phyloP scores from a whole-genome alignment of 1,140 invertebrate species.

The Zaprionus capensis region DNA sequence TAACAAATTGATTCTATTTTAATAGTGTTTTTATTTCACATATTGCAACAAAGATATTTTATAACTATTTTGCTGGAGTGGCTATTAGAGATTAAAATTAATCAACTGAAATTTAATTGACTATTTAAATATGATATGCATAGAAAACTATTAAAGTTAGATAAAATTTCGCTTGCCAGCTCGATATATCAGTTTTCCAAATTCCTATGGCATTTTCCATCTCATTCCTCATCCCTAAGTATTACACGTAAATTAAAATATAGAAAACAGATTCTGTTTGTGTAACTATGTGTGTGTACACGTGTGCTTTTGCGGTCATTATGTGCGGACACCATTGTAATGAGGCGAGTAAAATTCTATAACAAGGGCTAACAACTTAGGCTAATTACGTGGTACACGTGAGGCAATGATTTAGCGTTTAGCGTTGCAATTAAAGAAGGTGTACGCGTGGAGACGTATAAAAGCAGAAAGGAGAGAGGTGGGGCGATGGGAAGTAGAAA shows the following conservation, averaged over 20 bases:
- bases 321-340: slow-evolving; percentile 47
- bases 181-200: no score
- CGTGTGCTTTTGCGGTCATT: slow-evolving; percentile 14
- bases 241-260: neutral
- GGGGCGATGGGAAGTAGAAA: slow-evolving; percentile 9
- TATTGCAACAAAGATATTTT: neutral
- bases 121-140: neutral
- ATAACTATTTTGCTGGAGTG: neutral
- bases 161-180: no score
- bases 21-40: neutral
- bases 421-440: slow-evolving; percentile 73
- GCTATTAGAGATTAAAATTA: neutral
- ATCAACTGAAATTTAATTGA: neutral
- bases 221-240: neutral
- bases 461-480: neutral
- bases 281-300: neutral
- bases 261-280: neutral
- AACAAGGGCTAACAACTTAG: slow-evolving; percentile 78
- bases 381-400: slow-evolving; percentile 79
- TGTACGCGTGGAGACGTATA: slow-evolving; percentile 20
- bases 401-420: slow-evolving; percentile 80
- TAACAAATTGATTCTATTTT: neutral
- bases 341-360: slow-evolving; percentile 54
- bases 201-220: no score
- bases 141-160: no score